phyloP scores from a whole-genome alignment of 2,113 vertebrate genomes.

The Engystomops pustulosus region DNA sequence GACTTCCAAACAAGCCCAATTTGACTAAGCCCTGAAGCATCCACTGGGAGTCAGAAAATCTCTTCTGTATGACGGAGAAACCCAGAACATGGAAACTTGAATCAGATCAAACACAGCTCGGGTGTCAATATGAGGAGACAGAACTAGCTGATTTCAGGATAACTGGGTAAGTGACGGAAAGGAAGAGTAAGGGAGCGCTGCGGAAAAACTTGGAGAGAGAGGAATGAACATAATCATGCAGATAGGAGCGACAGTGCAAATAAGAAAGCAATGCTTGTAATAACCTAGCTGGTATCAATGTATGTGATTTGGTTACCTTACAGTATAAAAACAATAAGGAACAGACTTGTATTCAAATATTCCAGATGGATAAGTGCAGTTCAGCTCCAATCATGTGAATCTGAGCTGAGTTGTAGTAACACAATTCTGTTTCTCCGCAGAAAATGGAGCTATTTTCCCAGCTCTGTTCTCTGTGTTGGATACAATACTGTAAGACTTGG shows the following conservation, averaged over 20 bases:
- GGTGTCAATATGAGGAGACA: slow-evolving; percentile 42
- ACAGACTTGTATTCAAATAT: too few species aligned
- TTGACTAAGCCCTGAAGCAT: slow-evolving; percentile 56
- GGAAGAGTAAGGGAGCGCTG: neutral
- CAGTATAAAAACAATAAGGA: too few species aligned
- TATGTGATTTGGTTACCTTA: too few species aligned
- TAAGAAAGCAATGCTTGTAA: neutral
- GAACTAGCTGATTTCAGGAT: slow-evolving; percentile 46
- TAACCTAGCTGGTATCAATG: neutral
- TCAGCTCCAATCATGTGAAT: too few species aligned
- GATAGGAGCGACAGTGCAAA: neutral
- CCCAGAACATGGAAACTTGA: slow-evolving; percentile 22
- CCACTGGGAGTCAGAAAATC: slow-evolving; percentile 43
- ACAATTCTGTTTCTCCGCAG: too few species aligned
- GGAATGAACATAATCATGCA: neutral
- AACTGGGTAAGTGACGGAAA: slow-evolving; percentile 13
- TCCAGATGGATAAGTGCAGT: too few species aligned
- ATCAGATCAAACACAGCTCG: slow-evolving; percentile 48
- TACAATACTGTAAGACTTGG: too few species aligned
- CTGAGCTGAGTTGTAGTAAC: too few species aligned
- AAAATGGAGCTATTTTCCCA: too few species aligned
- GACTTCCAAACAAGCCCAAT: slow-evolving; percentile 53
- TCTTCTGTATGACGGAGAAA: slow-evolving; percentile 37
- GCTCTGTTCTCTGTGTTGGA: too few species aligned
- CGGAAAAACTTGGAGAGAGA: neutral